A percentile compares a stretch with the other conserved stretches of the same genome.
Conservation (phyloP, 2,113 vertebrate species). For the Lota lota region DNA sequence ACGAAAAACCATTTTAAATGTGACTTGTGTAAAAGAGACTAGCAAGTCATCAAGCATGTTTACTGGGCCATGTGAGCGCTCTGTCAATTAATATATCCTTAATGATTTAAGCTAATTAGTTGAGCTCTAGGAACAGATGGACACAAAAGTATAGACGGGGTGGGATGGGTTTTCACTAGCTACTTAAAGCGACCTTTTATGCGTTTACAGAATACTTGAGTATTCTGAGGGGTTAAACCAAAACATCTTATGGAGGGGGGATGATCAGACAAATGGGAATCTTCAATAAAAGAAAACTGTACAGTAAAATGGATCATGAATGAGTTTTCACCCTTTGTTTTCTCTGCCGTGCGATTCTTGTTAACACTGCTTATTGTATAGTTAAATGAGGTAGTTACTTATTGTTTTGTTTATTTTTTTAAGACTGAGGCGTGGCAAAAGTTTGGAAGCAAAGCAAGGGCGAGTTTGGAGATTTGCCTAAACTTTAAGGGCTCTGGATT, state of each 20-base stretch:
- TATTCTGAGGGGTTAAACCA: slow-evolving; percentile 1
- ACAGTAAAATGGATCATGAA: slow-evolving; percentile 53
- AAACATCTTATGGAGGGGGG: slow-evolving; percentile 19
- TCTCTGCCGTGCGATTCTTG: slow-evolving; percentile 41
- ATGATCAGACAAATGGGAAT: slow-evolving; percentile 37
- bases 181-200: too few relatives aligned
- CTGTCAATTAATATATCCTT: background rate
- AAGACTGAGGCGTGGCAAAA: background rate
- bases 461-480: slow-evolving; percentile 38
- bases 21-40: too few relatives aligned
- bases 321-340: slow-evolving; percentile 49
- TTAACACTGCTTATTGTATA: slow-evolving; percentile 37
- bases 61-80: background rate
- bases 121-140: too few relatives aligned
- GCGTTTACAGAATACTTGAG: too few relatives aligned
- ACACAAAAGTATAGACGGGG: too few relatives aligned
- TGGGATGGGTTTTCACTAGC: too few relatives aligned
- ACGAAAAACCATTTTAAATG: slow-evolving; percentile 10
- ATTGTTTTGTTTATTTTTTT: slow-evolving; percentile 13
- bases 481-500: slow-evolving; percentile 1
- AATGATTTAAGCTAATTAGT: background rate
- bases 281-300: slow-evolving; percentile 66
- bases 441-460: slow-evolving; percentile 27
- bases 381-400: slow-evolving; percentile 36
- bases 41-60: background rate